A percentile compares a stretch with the other conserved stretches of the same genome.
Evolutionary conservation across 2,888 invertebrate species (phyloP).

Genomic region (Rosalia funebris): DNA sequence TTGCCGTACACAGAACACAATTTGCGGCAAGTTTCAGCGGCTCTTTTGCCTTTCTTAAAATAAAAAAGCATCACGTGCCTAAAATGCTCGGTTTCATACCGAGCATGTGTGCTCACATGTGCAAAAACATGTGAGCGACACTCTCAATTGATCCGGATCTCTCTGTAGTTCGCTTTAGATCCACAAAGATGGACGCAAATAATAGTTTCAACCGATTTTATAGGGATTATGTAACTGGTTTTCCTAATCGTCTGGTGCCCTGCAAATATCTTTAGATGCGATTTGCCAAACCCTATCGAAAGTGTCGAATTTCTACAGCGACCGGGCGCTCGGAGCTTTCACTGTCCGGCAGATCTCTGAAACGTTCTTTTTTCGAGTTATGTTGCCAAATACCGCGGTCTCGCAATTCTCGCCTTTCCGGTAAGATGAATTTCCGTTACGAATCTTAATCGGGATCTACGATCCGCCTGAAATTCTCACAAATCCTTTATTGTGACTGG

Average conservation of each 20-base stretch:
- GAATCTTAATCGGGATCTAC: conserved; percentile 3
- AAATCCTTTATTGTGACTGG: neutral
- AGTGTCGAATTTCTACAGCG: neutral
- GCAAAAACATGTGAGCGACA: too few species aligned
- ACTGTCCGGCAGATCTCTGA: neutral
- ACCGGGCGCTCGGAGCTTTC: neutral
- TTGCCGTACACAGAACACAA: too few species aligned
- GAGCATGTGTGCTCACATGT: too few species aligned
- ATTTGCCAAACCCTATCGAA: neutral
- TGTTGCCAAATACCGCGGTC: neutral
- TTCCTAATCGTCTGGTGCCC: neutral
- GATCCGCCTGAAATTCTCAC: neutral
- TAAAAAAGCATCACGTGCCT: too few species aligned
- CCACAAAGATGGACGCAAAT: too few species aligned
- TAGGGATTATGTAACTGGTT: too few species aligned
- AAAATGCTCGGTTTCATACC: neutral
- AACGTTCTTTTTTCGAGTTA: neutral
- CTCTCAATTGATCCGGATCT: too few species aligned
- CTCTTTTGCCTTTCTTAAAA: too few species aligned
- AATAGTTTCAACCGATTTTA: too few species aligned
- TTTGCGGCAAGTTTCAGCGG: neutral
- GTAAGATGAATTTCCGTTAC: conserved; percentile 7
- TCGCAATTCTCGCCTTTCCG: conserved; percentile 4
- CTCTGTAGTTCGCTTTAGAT: too few species aligned
- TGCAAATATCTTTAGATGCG: neutral